Evolutionary conservation across 2,113 vertebrate genomes (phyloP).

Genomic region (Pithys albifrons): DNA sequence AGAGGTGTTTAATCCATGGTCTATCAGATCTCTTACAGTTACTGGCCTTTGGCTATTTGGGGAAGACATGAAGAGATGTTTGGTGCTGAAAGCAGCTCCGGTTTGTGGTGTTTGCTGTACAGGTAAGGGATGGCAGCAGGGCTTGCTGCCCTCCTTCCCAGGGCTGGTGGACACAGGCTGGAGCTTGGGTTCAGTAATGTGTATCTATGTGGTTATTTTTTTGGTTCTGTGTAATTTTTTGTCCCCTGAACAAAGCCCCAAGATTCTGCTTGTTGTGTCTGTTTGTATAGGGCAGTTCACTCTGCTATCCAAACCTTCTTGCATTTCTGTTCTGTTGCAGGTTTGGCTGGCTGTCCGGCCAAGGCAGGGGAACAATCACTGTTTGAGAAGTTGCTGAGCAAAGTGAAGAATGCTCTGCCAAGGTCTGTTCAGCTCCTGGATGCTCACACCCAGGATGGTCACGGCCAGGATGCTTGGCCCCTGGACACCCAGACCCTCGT

Average conservation of each 20-base stretch:
- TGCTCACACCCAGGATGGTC: background rate
- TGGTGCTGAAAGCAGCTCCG: background rate
- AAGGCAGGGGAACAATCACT: conserved; percentile 26
- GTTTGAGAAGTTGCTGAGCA: conserved; percentile 70
- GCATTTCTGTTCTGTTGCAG: conserved; percentile 33
- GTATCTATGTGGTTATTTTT: background rate
- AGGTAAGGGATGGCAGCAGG: background rate
- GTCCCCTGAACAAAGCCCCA: background rate
- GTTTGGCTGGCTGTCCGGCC: conserved; percentile 63
- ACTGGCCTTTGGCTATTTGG: background rate
- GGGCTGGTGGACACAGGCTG: background rate
- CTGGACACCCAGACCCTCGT: conserved; percentile 48
- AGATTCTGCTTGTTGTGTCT: background rate
- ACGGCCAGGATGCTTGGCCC: background rate
- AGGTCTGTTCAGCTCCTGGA: conserved; percentile 16
- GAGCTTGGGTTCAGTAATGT: background rate
- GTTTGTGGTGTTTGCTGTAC: background rate
- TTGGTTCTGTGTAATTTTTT: background rate
- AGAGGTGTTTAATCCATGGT: rapidly evolving
- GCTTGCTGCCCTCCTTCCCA: background rate
- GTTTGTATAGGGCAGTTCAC: background rate
- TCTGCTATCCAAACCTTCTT: background rate
- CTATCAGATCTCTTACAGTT: background rate
- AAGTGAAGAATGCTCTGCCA: conserved; percentile 34
- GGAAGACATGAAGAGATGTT: background rate